Evolutionary conservation across 1,140 invertebrate species (phyloP).

Genomic region (Hycleus phaleratus): DNA sequence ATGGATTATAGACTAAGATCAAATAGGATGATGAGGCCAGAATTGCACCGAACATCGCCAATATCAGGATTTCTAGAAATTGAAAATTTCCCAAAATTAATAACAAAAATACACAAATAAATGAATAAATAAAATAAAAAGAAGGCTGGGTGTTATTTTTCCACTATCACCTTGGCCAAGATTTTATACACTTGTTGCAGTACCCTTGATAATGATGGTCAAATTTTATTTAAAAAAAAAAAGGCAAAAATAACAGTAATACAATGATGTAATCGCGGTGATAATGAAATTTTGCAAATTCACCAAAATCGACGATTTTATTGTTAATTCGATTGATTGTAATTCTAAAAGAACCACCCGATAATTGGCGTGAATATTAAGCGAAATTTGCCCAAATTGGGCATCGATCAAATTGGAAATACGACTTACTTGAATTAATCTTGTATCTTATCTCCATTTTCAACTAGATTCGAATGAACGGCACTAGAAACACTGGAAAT

Average conservation of each 20-base stretch:
- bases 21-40: constrained; percentile 41
- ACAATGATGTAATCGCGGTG: neutral
- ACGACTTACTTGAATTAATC: constrained; percentile 12
- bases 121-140: neutral
- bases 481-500: too few relatives aligned
- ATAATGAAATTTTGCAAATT: neutral
- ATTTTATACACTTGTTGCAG: neutral
- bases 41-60: constrained; percentile 34
- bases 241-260: neutral
- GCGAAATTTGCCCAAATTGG: neutral
- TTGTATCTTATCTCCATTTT: constrained; percentile 10
- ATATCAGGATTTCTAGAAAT: constrained; percentile 29
- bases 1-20: constrained; percentile 46
- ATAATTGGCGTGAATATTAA: too few relatives aligned
- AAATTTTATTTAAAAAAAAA: constrained; percentile 3
- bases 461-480: too few relatives aligned
- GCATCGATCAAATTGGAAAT: neutral
- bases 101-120: neutral
- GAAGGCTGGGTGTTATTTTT: neutral
- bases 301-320: neutral
- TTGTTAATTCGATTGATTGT: too few relatives aligned
- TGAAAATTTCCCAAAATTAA: constrained; percentile 8
- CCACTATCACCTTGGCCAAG: constrained; percentile 3
- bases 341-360: too few relatives aligned
- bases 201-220: constrained; percentile 10